Evolutionary conservation across 2,888 invertebrate genomes (phyloP).

Genomic region (Yponomeuta cagnagella): DNA sequence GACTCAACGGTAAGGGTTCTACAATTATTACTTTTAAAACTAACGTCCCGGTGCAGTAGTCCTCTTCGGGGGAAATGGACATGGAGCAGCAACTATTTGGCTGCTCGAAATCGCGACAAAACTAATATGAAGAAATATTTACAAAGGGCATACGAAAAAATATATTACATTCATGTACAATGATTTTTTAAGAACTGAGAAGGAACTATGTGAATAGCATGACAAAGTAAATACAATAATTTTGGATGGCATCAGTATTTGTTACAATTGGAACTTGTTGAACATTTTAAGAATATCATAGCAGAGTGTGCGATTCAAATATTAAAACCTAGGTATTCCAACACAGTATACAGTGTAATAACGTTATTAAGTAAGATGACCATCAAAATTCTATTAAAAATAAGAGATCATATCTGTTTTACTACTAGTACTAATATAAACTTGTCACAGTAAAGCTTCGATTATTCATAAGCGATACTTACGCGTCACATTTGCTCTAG

Average conservation of each 20-base stretch:
- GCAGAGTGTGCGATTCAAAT: conserved; percentile 46
- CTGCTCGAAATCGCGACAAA: conserved; percentile 7
- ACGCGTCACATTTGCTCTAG: conserved; percentile 28
- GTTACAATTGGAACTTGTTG: conserved; percentile 25
- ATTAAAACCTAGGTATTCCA: conserved; percentile 40
- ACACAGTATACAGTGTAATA: conserved; percentile 51
- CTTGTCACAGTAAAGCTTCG: conserved; percentile 66
- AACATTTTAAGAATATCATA: conserved; percentile 31
- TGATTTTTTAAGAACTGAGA: conserved; percentile 15
- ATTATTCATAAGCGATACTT: conserved; percentile 50
- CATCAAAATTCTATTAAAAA: conserved; percentile 72
- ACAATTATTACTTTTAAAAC: conserved; percentile 2
- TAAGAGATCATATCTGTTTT: conserved; percentile 71
- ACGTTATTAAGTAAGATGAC: conserved; percentile 73
- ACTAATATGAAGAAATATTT: conserved; percentile 7
- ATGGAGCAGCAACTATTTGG: background rate
- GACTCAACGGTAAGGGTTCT: background rate
- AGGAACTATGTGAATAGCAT: conserved; percentile 27
- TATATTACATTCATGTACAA: conserved; percentile 62
- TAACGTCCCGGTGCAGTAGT: background rate
- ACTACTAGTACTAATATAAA: conserved; percentile 68
- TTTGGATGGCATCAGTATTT: conserved; percentile 51
- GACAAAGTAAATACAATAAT: conserved; percentile 29
- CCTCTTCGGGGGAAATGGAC: background rate
- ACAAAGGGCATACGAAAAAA: conserved; percentile 4